Evolutionary conservation across 2,797 vertebrate genomes (phyloP).

Genomic region (Rhinogobio ventralis): DNA sequence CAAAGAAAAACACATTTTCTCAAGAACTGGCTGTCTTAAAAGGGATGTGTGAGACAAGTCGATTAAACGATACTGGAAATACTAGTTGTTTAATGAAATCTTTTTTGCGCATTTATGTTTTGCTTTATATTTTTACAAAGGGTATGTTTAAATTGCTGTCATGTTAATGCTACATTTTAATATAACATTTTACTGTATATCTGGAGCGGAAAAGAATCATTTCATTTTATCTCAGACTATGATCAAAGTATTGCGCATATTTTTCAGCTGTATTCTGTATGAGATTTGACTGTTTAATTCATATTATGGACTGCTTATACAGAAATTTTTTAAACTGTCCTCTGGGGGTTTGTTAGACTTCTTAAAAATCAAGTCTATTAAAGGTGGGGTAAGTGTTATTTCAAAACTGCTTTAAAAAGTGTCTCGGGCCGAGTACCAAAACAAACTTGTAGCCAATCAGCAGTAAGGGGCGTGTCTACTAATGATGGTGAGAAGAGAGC

Average conservation of each 20-base stretch:
- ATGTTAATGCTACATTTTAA: not conserved
- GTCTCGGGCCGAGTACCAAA: no score
- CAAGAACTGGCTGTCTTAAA: not conserved
- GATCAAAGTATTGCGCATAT: not conserved
- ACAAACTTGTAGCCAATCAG: no score
- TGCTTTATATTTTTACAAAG: not conserved
- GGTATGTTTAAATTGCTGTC: not conserved
- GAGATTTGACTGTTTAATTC: not conserved
- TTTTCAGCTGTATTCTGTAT: not conserved
- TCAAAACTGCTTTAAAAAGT: no score
- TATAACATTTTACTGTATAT: not conserved
- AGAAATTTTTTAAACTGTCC: not conserved
- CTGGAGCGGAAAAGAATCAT: not conserved
- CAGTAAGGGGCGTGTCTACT: no score
- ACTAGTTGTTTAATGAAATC: not conserved
- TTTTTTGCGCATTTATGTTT: not conserved
- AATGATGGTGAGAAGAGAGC: no score
- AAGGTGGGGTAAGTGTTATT: no score
- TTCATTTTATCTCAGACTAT: not conserved
- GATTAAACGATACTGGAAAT: not conserved
- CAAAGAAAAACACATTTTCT: conserved; percentile 14
- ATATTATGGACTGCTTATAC: not conserved
- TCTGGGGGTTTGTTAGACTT: no score
- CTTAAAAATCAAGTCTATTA: no score
- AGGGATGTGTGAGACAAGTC: not conserved